Evolutionary conservation across 2,113 vertebrate genomes (phyloP).

Genomic region (Carassius gibelio): DNA sequence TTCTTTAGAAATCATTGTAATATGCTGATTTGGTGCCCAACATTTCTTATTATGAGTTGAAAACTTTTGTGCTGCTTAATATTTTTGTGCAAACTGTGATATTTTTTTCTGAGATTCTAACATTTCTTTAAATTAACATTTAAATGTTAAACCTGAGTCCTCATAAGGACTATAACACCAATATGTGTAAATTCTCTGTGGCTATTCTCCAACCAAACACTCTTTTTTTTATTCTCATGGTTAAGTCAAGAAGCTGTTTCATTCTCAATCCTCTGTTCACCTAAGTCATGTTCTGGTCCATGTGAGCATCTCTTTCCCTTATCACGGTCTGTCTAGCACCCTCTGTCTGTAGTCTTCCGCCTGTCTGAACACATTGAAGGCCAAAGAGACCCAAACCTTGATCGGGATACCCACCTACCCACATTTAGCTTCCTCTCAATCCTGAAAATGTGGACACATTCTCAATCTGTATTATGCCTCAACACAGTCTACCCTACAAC

Average conservation of each 20-base stretch:
- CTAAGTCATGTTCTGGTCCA: conserved; percentile 64
- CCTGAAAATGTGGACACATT: background rate
- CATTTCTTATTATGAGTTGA: background rate
- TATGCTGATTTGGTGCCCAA: background rate
- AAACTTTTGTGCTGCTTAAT: background rate
- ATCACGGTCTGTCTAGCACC: conserved; percentile 58
- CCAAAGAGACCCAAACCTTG: background rate
- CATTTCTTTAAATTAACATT: too few species aligned
- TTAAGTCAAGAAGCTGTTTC: background rate
- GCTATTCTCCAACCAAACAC: background rate
- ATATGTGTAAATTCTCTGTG: background rate
- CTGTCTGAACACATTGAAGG: background rate
- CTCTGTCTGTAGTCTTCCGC: conserved; percentile 22
- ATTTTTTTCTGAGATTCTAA: background rate
- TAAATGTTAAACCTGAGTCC: too few species aligned
- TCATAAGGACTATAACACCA: background rate
- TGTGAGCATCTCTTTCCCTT: conserved; percentile 60
- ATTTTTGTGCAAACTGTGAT: background rate
- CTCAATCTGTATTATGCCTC: background rate
- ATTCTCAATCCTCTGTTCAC: conserved; percentile 27
- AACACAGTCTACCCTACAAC: background rate
- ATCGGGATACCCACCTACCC: background rate
- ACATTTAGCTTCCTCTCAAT: background rate
- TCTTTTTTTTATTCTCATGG: background rate
- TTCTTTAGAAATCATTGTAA: background rate